Base-by-base conservation (phyloP, 1,140 invertebrate genomes). In the Bombus confusus region DNA sequence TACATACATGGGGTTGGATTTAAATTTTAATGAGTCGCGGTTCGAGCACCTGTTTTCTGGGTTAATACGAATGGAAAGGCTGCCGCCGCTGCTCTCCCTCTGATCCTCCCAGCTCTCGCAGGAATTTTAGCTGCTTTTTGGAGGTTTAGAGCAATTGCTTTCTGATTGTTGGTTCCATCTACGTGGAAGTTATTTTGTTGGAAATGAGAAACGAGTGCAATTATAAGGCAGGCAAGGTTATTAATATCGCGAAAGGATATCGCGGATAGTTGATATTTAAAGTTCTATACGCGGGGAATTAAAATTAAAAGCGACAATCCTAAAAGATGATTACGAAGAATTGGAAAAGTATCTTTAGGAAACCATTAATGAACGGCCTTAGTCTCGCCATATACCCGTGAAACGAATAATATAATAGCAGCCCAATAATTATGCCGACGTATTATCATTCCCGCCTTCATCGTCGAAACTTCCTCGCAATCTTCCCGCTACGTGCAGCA, bases 1-100 rank as follows among this genome's bases (percentile, higher is more conserved):
- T 41, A 28, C 15, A 28, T 25, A 31, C 39, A 15, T 15, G 31
- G 25, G 39, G 47, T 62, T 13, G 37, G 31, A 28, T 75, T 76
- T 34, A n/a, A 76, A 83, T 83, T 75, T 75, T 74, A 62, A 62
- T 43, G 72, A 75, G 41, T 80, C 62, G n/a, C 71, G n/a, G 68
- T 71, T 80, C 37, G 47, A 69, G 59, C 41, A 66, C 41, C 41
- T 80, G 34, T 52, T 71, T 80, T 71, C 66, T 71, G 12, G 74
- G 74, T 76, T 76, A 76, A 57, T 76, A 76, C 34, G 74, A 73
- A 18, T n/a, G 41, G 2, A 47, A 43, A 28, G 71, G 71, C 25
- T 15, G 69, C 39, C 2, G 71, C 25, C 8, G 69, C 39, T 6
- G 22, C 13, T 28, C 59, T n/a, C 18, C 0, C 47, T 52, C 47